Conservation (phyloP, 1,140 invertebrate species). For the Mizuhopecten yessoensis region DNA sequence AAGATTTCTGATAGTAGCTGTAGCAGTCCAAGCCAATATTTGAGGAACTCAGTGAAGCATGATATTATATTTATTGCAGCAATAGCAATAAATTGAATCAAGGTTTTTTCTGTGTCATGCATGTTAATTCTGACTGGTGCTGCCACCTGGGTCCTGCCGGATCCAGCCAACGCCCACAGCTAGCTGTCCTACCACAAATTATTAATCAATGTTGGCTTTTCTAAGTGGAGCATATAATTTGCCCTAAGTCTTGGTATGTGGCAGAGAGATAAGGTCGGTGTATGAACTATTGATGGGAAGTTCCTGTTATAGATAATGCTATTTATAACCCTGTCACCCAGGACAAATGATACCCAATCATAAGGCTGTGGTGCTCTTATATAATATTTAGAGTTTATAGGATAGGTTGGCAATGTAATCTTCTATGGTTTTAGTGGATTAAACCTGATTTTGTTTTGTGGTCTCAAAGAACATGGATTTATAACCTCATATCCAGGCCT, state of each 20-base stretch:
- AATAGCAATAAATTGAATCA: not conserved
- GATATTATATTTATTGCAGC: conserved; percentile 27
- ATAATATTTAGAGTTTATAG: not conserved
- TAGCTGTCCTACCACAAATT: not conserved
- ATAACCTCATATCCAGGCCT: too few species aligned
- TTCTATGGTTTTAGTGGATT: too few species aligned
- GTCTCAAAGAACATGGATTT: too few species aligned
- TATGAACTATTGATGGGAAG: not conserved
- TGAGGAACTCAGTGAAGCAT: conserved; percentile 3
- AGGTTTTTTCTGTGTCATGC: not conserved
- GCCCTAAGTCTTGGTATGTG: conserved; percentile 19
- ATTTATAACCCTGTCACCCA: not conserved
- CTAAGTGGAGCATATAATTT: conserved; percentile 27
- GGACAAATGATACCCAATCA: not conserved
- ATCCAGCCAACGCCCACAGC: not conserved
- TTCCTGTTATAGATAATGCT: not conserved
- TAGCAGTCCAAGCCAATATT: not conserved
- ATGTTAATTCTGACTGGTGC: not conserved
- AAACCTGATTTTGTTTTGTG: too few species aligned
- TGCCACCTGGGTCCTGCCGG: not conserved
- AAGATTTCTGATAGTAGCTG: not conserved
- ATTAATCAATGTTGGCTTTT: conserved; percentile 18
- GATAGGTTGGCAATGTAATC: not conserved
- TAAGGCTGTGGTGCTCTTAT: not conserved
- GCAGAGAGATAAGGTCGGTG: not conserved